Evolutionary conservation across 2,113 vertebrate genomes (phyloP).

Genomic region (Pavo muticus): DNA sequence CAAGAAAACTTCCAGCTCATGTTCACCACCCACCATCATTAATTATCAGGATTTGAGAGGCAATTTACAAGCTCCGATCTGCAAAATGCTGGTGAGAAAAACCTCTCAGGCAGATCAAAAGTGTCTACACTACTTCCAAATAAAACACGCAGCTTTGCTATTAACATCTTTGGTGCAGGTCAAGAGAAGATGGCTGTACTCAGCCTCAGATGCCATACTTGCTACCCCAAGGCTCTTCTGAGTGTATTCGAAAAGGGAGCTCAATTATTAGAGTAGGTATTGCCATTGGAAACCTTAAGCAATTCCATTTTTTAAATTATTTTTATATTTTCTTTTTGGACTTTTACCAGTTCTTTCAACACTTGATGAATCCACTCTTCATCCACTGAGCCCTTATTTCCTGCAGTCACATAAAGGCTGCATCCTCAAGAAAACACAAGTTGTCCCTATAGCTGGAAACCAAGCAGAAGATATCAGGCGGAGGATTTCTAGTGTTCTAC

Average conservation of each 20-base stretch:
- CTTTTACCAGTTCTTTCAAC: not conserved
- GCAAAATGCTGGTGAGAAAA: conserved; percentile 34
- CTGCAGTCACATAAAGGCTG: accelerated
- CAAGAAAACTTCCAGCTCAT: conserved; percentile 43
- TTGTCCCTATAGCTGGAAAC: not conserved
- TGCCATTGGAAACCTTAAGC: not conserved
- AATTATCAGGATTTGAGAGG: conserved; percentile 65
- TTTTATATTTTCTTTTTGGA: not conserved
- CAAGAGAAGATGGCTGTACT: not conserved
- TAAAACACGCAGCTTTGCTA: not conserved
- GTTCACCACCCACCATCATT: conserved; percentile 59
- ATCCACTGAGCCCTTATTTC: not conserved
- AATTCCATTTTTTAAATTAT: not conserved
- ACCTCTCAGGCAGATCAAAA: conserved; percentile 60
- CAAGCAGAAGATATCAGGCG: not conserved
- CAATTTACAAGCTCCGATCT: conserved; percentile 60
- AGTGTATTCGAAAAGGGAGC: not conserved
- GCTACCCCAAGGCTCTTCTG: not conserved
- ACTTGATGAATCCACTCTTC: not conserved
- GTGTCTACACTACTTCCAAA: not conserved
- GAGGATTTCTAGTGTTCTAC: not conserved
- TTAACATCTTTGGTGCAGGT: not conserved
- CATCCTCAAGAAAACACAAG: not conserved
- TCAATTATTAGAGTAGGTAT: not conserved
- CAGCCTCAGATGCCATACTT: not conserved